A percentile compares a stretch with the other conserved stretches of the same genome.
Evolutionary conservation across 2,888 invertebrate species (phyloP).

Genomic region (Plagodis dolabraria): DNA sequence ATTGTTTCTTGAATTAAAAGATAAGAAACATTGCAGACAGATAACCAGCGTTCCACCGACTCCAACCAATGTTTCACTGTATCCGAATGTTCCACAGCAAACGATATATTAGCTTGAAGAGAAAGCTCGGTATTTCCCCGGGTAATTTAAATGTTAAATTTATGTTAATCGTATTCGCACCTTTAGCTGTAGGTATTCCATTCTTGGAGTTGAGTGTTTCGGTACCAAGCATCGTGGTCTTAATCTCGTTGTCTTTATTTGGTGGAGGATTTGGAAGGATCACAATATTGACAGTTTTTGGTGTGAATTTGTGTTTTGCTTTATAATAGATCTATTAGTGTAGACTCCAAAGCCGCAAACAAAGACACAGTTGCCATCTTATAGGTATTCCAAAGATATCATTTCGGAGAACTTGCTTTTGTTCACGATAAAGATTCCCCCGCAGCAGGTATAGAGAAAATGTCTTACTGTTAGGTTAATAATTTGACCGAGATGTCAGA

Average conservation of each 20-base stretch:
- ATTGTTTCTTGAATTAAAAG: no score
- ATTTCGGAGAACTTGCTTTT: no score
- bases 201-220: slow-evolving; percentile 45
- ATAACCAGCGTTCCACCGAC: background rate
- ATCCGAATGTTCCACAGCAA: slow-evolving; percentile 11
- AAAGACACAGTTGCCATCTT: no score
- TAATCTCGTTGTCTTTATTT: slow-evolving; percentile 16
- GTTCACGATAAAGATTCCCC: no score
- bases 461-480: no score
- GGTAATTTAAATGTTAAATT: slow-evolving; percentile 70
- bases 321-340: no score
- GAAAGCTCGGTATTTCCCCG: slow-evolving; percentile 31
- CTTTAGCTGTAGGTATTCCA: slow-evolving; percentile 30
- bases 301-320: background rate
- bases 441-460: no score
- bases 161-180: slow-evolving; percentile 69
- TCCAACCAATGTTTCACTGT: background rate
- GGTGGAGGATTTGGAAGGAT: background rate
- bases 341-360: no score
- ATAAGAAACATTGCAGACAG: background rate
- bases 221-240: slow-evolving; percentile 5
- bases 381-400: no score
- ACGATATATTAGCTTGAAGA: slow-evolving; percentile 26
- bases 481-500: no score
- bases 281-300: no score